Evolutionary conservation across 2,797 vertebrate genomes (phyloP).

Genomic region (Ctenochaetus hawaiiensis): DNA sequence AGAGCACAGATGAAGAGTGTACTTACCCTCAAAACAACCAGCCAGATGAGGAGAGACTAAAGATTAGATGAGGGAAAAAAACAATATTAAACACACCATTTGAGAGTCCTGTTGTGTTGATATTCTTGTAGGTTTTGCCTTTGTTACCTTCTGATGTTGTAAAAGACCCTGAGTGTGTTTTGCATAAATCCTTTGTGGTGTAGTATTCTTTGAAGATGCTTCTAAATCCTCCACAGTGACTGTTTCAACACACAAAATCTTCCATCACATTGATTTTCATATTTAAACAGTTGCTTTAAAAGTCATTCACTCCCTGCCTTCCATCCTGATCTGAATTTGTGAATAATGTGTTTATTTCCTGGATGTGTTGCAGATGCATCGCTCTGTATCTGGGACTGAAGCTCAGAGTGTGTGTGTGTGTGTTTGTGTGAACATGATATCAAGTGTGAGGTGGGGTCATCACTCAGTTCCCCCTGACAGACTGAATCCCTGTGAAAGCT

Average conservation of each 20-base stretch:
- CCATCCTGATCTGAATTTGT: conserved; percentile 23
- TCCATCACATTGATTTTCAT: conserved; percentile 44
- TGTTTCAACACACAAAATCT: conserved; percentile 35
- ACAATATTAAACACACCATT: neutral
- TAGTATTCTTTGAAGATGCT: conserved; percentile 44
- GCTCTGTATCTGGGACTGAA: conserved; percentile 43
- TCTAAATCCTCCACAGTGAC: conserved; percentile 25
- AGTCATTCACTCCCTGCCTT: conserved; percentile 11
- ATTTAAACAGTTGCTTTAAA: conserved; percentile 39
- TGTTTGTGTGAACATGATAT: conserved; percentile 48
- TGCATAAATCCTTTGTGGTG: conserved; percentile 39
- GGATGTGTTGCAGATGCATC: conserved; percentile 24
- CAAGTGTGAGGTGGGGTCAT: conserved; percentile 60
- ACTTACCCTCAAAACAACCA: conserved; percentile 21
- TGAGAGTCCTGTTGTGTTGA: conserved; percentile 11
- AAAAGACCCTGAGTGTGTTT: conserved; percentile 30
- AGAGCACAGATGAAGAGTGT: conserved; percentile 25
- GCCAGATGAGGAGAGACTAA: conserved; percentile 13
- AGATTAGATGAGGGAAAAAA: conserved; percentile 22
- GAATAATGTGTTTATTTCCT: conserved; percentile 48
- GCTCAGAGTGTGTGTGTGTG: conserved; percentile 43
- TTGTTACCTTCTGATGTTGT: conserved; percentile 52
- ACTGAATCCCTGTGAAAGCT: conserved; percentile 61
- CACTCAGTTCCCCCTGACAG: conserved; percentile 61
- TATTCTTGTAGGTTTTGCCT: conserved; percentile 17